phyloP scores from a whole-genome alignment of 2,797 vertebrate genomes.

The Pangasius krempfi region DNA sequence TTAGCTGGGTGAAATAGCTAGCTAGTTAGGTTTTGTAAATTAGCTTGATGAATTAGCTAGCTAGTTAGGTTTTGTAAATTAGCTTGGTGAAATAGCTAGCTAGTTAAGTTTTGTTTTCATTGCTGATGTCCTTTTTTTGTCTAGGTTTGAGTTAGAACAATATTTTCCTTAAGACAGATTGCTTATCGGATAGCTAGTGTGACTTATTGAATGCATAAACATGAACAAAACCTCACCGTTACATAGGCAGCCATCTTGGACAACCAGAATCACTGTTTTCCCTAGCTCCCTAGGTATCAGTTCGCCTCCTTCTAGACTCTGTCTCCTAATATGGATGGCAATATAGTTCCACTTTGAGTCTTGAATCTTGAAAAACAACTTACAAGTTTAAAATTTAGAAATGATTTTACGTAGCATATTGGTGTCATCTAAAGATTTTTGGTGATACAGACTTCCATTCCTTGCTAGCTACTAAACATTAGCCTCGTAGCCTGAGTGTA shows the following conservation, averaged over 20 bases:
- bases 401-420: not conserved
- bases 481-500: not conserved
- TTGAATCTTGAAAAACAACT: not conserved
- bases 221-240: not conserved
- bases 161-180: not conserved
- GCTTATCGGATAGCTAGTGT: not conserved
- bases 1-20: not conserved
- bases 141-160: not conserved
- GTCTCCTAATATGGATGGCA: not conserved
- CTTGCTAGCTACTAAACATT: constrained; percentile 5
- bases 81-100: not conserved
- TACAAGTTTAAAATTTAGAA: not conserved
- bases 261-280: not conserved
- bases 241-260: constrained; percentile 11
- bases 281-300: not conserved
- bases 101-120: not conserved
- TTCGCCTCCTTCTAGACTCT: not conserved
- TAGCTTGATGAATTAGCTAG: not conserved
- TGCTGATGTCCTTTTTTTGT: not conserved
- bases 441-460: not conserved
- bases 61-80: not conserved
- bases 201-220: not conserved
- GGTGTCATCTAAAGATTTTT: not conserved
- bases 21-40: not conserved
- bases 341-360: not conserved